Base-by-base conservation (phyloP, 2,888 invertebrate species). In the Megaustenia siamemsis region DNA sequence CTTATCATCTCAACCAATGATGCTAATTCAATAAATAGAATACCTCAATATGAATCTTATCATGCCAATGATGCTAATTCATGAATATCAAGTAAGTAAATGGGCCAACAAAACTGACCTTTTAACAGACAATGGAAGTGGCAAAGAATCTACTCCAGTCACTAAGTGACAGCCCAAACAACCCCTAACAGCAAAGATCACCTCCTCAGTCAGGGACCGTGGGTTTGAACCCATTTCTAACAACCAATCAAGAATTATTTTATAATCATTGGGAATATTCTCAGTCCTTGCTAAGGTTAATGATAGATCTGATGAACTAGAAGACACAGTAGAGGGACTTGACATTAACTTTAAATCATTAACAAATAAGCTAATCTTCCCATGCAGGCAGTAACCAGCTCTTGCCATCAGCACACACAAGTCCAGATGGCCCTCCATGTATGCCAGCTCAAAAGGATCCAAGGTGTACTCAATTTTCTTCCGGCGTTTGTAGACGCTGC, bases 381-480 rank as follows among this genome's bases (percentile, higher is more conserved):
- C 18, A 28, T 53, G 53, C 38, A 84, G 24, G 15, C 24, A 32
- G 73, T 91, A 92, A 0, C 92, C 92, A n/a, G 88, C 86, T 12
- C 76, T 69, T 3, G 88, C 86, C 28, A 91, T 86, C 3, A 90
- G 66, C 38, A 88, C 81, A 0, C 89, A 89, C 18, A 90, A 84
- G 24, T 90, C 88, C n/a, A 90, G 88, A 73, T 85, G 87, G n/a
- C 88, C 88, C n/a, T 87, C 86, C 77, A 90, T 86, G 38, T 91
- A 84, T 0, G 91, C 91, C 73, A 91, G 83, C 77, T 91, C 89
- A 69, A 90, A 90, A 4, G 90, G 86, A 83, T 92, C 90, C 63
- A 89, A 75, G 28, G 80, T 82, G 83, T 89, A 88, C n/a, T 89
- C 89, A 43, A 87, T 79, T 12, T 90, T 89, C 24, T 88, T 86